These are phyloP conservation scores for Acromyrmex charruanus DNA, from an alignment of 1,140 invertebrate genomes.

Conservation along the genomic window DNA sequence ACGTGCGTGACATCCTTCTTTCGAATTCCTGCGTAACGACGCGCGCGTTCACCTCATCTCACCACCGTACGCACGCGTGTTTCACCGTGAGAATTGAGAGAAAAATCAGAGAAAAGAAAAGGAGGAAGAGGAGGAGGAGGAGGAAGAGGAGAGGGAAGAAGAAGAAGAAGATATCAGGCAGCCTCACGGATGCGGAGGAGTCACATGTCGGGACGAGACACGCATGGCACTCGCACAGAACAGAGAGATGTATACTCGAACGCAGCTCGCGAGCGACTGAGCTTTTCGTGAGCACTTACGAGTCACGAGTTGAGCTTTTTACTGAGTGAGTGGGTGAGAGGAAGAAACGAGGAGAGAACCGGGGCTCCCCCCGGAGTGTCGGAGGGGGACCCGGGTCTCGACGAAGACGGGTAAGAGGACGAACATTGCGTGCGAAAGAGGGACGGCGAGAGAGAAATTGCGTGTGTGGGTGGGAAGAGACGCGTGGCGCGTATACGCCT, in stretches of 20 bases:
- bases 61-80: not conserved
- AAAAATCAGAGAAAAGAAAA: not conserved
- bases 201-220: slow-evolving; percentile 67
- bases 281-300: slow-evolving; percentile 71
- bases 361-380: not conserved
- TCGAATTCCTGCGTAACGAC: not conserved
- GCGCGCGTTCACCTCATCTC: slow-evolving; percentile 54
- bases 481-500: slow-evolving; percentile 73
- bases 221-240: slow-evolving; percentile 34
- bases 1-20: not conserved
- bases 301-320: slow-evolving; percentile 72
- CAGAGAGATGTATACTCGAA: slow-evolving; percentile 66
- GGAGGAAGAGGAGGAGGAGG: too few species aligned
- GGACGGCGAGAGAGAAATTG: slow-evolving; percentile 21
- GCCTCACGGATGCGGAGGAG: not conserved
- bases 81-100: not conserved
- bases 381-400: not conserved
- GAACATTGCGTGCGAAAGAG: slow-evolving; percentile 1
- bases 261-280: slow-evolving; percentile 75
- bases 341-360: slow-evolving; percentile 60
- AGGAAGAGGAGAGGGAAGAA: not conserved
- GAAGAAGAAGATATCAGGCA: slow-evolving; percentile 3
- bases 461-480: slow-evolving; percentile 75
- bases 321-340: slow-evolving; percentile 69
- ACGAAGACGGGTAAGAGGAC: slow-evolving; percentile 5